Evolutionary conservation across 2,797 vertebrate genomes (phyloP), one percentile per base, ranked within the genome.

Genomic region (Urosaurus nigricauda): DNA sequence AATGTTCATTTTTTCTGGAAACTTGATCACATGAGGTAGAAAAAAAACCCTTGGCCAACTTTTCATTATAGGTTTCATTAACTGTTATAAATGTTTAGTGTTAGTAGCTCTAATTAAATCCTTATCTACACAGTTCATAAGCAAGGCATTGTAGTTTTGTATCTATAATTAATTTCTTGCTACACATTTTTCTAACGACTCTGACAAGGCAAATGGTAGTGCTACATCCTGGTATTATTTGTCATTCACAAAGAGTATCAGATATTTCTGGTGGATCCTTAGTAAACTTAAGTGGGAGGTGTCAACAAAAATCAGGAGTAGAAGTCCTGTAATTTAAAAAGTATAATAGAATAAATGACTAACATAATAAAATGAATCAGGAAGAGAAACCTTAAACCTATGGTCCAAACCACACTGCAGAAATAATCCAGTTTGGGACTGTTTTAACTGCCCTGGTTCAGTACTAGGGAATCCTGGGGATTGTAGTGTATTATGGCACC

Each of bases 21-120:
- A 83, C 40, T 51, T 73, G 83, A 84, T 87, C 60, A 90, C 13
- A 51, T 68, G 40, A 17, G 53, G 12, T 5, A 4, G 14, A 3
- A 17, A 2, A 16, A 43, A 68, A 70, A 81, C 32, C 65, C 19
- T 29, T 80, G 29, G 65, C 13, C 56, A 85, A 81, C 40, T 78
- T 90, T 90, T 83, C 65, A 87, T 78, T 83, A 90, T 21, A 71
- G 47, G 79, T 83, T 90, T 86, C 73, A 90, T 83, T 90, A 82
- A 75, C 51, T 9, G 53, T 83, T 79, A 82, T 82, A 81, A 65
- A 79, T 85, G 68, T 73, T 89, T 89, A 82, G 7, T 53, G 19
- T 77, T 82, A n/a, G 43, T 81, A 60, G 58, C 73, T 90, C 70
- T 88, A 90, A 85, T 85, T 86, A 88, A 89, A 89, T 5, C 83